Conservation (phyloP, 2,888 invertebrate genomes). For the Epinotia bilunana region DNA sequence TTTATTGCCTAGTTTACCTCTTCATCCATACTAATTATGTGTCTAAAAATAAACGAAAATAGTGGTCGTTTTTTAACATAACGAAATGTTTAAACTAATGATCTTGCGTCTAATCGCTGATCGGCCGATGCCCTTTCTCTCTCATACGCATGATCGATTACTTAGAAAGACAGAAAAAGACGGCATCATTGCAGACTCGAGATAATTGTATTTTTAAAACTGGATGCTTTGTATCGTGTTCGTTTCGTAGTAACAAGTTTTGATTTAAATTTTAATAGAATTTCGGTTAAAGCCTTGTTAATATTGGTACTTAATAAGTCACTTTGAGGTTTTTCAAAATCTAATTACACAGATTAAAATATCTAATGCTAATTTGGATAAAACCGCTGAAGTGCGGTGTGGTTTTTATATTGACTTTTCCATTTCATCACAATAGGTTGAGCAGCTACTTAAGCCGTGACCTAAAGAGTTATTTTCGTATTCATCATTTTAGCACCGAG, state of each 20-base stretch:
- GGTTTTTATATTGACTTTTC: too few relatives aligned
- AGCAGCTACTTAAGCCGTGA: too few relatives aligned
- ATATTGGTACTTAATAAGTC: neutral
- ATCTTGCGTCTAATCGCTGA: conserved; percentile 9
- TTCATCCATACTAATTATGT: conserved; percentile 52
- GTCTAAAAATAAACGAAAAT: conserved; percentile 21
- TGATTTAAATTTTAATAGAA: conserved; percentile 9
- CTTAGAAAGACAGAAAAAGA: neutral
- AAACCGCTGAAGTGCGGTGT: neutral
- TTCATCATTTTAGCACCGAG: too few relatives aligned
- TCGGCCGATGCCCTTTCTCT: neutral
- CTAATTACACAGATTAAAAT: neutral
- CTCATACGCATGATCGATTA: neutral
- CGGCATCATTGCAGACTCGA: neutral
- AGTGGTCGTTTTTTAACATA: conserved; percentile 17
- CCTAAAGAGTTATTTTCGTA: too few relatives aligned
- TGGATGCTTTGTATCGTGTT: neutral
- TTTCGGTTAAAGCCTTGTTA: neutral
- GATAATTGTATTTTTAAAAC: conserved; percentile 6
- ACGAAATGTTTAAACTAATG: conserved; percentile 18
- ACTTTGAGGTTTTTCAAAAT: neutral
- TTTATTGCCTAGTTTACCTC: conserved; percentile 59
- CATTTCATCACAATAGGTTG: too few relatives aligned
- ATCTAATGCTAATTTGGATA: neutral
- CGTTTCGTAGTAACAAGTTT: neutral